Conservation (phyloP, 2,113 vertebrate genomes). For the Tyto alba region DNA sequence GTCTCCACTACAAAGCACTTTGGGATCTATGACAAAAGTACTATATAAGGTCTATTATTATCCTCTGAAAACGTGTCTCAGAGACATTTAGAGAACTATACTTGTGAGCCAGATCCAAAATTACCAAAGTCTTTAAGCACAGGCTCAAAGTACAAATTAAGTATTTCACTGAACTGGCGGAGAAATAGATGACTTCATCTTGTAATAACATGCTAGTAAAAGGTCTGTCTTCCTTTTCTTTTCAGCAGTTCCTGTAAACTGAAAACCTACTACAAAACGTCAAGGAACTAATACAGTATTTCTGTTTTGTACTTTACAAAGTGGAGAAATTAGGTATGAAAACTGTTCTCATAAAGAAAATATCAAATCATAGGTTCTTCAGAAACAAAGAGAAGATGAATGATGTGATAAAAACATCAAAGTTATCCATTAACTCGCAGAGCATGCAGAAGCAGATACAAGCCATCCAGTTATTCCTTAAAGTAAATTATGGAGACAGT, state of each 20-base stretch:
- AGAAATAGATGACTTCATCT: not conserved
- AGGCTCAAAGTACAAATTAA: slow-evolving; percentile 5
- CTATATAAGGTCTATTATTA: not conserved
- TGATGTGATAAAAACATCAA: not conserved
- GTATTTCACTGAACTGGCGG: not conserved
- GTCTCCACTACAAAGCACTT: not conserved
- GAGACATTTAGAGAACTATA: not conserved
- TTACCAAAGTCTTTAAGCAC: not conserved
- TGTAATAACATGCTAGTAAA: not conserved
- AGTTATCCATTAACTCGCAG: not conserved
- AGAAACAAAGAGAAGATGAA: not conserved
- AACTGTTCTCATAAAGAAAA: not conserved
- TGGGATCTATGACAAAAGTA: not conserved
- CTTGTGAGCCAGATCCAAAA: not conserved
- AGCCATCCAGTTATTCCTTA: not conserved
- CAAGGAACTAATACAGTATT: not conserved
- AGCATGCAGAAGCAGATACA: not conserved
- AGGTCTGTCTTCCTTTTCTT: not conserved
- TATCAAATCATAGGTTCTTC: not conserved
- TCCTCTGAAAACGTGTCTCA: not conserved
- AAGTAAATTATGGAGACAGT: not conserved
- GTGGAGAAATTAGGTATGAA: not conserved
- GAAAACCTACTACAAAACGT: not conserved
- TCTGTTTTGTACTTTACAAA: not conserved
- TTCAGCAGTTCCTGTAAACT: not conserved